These are phyloP conservation scores for Drosophila varians DNA, from an alignment of 1,140 invertebrate species.

Conservation along the genomic window DNA sequence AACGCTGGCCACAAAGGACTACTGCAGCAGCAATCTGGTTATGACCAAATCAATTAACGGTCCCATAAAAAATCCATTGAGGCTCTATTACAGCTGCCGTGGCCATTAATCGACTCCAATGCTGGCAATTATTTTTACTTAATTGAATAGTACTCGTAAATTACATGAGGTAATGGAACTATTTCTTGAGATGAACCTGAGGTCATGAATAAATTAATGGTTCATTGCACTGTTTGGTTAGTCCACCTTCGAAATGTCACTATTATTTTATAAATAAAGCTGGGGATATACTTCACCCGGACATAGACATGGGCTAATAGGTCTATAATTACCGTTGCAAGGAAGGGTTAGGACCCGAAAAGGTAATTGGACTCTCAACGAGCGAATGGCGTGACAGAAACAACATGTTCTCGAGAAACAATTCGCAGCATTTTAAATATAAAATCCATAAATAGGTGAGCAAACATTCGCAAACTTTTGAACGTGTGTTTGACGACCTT, in stretches of 20 bases:
- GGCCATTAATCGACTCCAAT: slow-evolving; percentile 9
- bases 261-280: too few species aligned
- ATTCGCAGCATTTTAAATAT: not conserved
- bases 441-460: not conserved
- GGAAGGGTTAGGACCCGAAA: slow-evolving; percentile 29
- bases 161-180: slow-evolving; percentile 3
- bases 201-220: not conserved
- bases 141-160: slow-evolving; percentile 25
- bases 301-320: not conserved
- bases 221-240: too few species aligned
- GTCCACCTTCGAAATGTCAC: not conserved
- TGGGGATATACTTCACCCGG: not conserved
- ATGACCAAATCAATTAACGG: slow-evolving; percentile 35
- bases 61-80: slow-evolving; percentile 30
- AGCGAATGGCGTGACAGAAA: slow-evolving; percentile 58
- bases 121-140: slow-evolving; percentile 21
- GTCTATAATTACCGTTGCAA: slow-evolving; percentile 41
- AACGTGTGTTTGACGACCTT: not conserved
- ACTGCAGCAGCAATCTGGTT: slow-evolving; percentile 23
- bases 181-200: too few species aligned
- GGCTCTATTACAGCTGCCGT: slow-evolving; percentile 22
- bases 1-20: not conserved
- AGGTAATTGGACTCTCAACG: slow-evolving; percentile 56
- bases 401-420: slow-evolving; percentile 4
- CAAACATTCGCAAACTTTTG: not conserved